Percentiles rank a stretch among this genome's conserved stretches.
phyloP scores from a whole-genome alignment of 2,888 invertebrate genomes.

The Slavum lentiscoides region DNA sequence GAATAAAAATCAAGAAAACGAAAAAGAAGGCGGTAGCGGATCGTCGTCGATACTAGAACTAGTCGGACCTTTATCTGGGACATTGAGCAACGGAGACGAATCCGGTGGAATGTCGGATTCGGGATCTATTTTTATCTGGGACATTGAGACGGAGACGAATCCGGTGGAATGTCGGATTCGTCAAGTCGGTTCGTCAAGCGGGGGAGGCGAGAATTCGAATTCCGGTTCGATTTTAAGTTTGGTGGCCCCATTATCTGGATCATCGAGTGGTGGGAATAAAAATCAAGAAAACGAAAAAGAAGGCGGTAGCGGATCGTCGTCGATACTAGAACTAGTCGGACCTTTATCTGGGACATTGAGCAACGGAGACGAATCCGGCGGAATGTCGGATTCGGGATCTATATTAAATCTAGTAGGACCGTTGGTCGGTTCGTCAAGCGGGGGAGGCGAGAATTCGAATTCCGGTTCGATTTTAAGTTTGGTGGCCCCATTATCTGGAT shows the following conservation, averaged over 20 bases:
- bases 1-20: too few species aligned
- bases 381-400: constrained; percentile 52
- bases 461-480: constrained; percentile 49
- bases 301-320: not conserved
- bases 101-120: constrained; percentile 48
- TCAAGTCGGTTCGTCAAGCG: constrained; percentile 5
- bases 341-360: constrained; percentile 16
- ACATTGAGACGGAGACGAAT: constrained; percentile 26
- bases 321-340: constrained; percentile 48
- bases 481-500: constrained; percentile 28
- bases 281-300: too few species aligned
- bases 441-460: not conserved
- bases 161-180: constrained; percentile 48
- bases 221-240: constrained; percentile 49
- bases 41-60: constrained; percentile 48
- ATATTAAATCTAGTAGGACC: constrained; percentile 50
- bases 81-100: constrained; percentile 31
- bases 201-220: not conserved
- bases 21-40: not conserved
- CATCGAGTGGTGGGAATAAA: not conserved
- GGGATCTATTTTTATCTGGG: constrained; percentile 41
- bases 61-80: constrained; percentile 7
- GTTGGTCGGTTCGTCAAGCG: not conserved
- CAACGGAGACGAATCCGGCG: constrained; percentile 26
- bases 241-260: constrained; percentile 28